Evolutionary conservation across 1,140 invertebrate genomes (phyloP), one percentile per base, ranked within the genome.

Genomic region (Helicorthomorpha holstii): DNA sequence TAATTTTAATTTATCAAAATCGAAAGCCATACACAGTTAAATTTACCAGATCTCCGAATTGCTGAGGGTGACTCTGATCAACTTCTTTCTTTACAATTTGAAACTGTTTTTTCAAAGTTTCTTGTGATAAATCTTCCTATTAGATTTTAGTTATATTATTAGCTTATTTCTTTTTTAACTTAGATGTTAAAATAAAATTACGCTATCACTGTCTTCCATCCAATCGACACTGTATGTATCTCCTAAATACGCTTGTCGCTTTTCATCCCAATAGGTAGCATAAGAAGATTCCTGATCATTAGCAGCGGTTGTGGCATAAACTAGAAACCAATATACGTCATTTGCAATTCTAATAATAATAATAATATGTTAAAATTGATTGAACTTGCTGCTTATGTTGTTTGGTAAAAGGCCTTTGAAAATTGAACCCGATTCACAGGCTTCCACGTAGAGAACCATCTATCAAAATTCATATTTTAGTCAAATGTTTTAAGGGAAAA

Each of bases 351-450:
- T n/a, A n/a, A n/a, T 52, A 22, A 3, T 52, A 19, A 53, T 56
- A 26, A 34, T 38, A 50, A 49, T 63, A n/a, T n/a, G n/a, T n/a
- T n/a, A n/a, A n/a, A n/a, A n/a, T 65, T 61, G 63, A 77, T 75
- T 68, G 61, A 75, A 73, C 49, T 73, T 69, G 57, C 76, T 34
- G 29, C 16, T 16, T 16, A 34, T 65, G 23, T 68, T 61, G 1
- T 71, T 65, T 22, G 79, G 64, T n/a, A n/a, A n/a, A n/a, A 77
- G 57, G 41, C 69, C 64, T 41, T 75, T 63, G 64, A 81, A 81
- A 75, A 81, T 80, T 1, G 78, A 79, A 4, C 79, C 79, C 43
- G 75, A 76, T 61, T 80, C 74, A 65, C 78, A 81, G 14, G 79
- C 75, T 63, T 81, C 79, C 50, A 81, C 60, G 63, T 81, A 81